phyloP scores from a whole-genome alignment of 2,888 invertebrate genomes.

The Laothoe populi region DNA sequence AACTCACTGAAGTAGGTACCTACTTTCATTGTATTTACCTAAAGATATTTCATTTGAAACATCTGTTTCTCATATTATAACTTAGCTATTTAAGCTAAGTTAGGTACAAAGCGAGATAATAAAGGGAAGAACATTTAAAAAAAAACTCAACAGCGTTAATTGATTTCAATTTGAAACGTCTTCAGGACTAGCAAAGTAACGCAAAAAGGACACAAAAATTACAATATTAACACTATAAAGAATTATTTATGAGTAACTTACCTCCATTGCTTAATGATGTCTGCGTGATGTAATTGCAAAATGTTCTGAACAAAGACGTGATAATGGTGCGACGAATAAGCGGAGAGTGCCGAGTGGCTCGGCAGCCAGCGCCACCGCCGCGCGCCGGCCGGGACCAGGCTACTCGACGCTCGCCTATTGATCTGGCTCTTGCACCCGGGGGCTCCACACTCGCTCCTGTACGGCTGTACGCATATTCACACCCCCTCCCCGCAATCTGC shows the following conservation, averaged over 20 bases:
- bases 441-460: slow-evolving; percentile 55
- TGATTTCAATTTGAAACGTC: not conserved
- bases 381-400: slow-evolving; percentile 48
- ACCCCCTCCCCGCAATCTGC: slow-evolving; percentile 44
- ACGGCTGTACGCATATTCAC: slow-evolving; percentile 59
- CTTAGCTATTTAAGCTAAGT: no score
- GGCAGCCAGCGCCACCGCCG: slow-evolving; percentile 38
- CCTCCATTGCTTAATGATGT: slow-evolving; percentile 52
- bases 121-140: no score
- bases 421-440: slow-evolving; percentile 69
- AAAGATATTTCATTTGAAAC: no score
- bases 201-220: not conserved
- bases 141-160: no score
- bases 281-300: slow-evolving; percentile 16
- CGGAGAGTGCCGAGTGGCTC: slow-evolving; percentile 40
- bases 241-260: slow-evolving; percentile 34
- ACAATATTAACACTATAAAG: not conserved
- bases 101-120: no score
- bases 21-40: no score
- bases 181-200: not conserved
- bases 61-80: no score
- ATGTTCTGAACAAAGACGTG: slow-evolving; percentile 32
- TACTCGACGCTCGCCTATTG: slow-evolving; percentile 69
- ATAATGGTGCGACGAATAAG: slow-evolving; percentile 35
- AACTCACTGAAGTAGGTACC: no score